A percentile compares a stretch with the other conserved stretches of the same genome.
Evolutionary conservation across 2,113 vertebrate species (phyloP).

Genomic region (Mormyrus lacerda): DNA sequence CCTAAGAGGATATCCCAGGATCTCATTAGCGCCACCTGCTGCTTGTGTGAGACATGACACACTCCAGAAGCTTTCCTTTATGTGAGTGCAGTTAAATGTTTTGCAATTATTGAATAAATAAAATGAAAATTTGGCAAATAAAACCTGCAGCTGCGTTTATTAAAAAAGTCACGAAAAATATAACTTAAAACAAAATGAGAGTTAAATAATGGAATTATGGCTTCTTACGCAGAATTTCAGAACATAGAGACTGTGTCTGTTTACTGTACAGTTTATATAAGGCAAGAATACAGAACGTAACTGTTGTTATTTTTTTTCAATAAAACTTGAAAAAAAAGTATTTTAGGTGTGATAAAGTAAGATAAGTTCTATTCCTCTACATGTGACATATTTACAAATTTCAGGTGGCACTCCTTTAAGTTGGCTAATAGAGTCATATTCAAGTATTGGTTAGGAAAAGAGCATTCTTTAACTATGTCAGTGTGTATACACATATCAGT

Average conservation of each 20-base stretch:
- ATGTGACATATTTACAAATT: too few relatives aligned
- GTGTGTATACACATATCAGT: not conserved
- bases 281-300: not conserved
- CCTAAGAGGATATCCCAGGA: not conserved
- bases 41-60: not conserved
- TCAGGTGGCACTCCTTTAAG: not conserved
- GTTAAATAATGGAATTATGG: not conserved
- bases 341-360: not conserved
- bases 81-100: not conserved
- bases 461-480: not conserved
- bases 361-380: not conserved
- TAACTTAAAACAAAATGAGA: not conserved
- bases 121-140: not conserved
- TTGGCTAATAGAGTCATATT: not conserved
- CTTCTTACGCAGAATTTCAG: not conserved
- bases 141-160: not conserved
- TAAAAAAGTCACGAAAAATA: not conserved
- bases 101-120: not conserved
- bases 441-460: not conserved
- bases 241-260: not conserved
- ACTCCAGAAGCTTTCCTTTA: not conserved
- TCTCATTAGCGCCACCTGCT: not conserved
- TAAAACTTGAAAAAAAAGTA: not conserved
- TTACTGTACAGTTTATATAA: not conserved
- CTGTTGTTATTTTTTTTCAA: not conserved